phyloP scores from a whole-genome alignment of 2,797 vertebrate species.

The Pseudomugil tenellus region DNA sequence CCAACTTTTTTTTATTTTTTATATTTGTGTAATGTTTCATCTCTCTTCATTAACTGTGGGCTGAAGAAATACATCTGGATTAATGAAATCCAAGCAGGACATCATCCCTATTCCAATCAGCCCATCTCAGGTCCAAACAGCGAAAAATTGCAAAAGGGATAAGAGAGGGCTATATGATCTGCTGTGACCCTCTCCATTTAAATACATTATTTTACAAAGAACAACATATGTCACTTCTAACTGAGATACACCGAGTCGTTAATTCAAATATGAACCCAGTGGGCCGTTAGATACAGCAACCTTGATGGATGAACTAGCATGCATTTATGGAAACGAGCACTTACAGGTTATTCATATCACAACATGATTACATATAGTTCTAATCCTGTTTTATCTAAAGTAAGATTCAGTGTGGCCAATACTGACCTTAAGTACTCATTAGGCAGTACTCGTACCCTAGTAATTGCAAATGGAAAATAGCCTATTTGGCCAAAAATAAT shows the following conservation, averaged over 20 bases:
- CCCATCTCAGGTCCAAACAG: slow-evolving; percentile 45
- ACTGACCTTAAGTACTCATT: slow-evolving; percentile 68
- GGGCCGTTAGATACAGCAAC: slow-evolving; percentile 30
- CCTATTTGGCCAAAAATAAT: slow-evolving; percentile 63
- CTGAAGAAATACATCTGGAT: slow-evolving; percentile 70
- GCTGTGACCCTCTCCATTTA: slow-evolving; percentile 51
- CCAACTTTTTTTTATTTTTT: slow-evolving; percentile 14
- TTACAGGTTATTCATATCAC: slow-evolving; percentile 65
- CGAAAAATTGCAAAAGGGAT: slow-evolving; percentile 52
- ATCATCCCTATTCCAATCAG: slow-evolving; percentile 49
- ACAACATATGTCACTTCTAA: slow-evolving; percentile 36
- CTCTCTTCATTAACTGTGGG: slow-evolving; percentile 66
- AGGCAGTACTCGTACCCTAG: slow-evolving; percentile 56
- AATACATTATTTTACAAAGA: slow-evolving; percentile 51
- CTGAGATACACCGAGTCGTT: slow-evolving; percentile 38
- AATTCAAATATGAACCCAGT: slow-evolving; percentile 55
- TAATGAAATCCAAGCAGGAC: slow-evolving; percentile 49
- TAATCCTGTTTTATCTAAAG: slow-evolving; percentile 68
- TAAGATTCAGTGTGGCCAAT: slow-evolving; percentile 70
- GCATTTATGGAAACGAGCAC: slow-evolving; percentile 78
- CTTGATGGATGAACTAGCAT: slow-evolving; percentile 71
- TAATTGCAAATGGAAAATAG: slow-evolving; percentile 59
- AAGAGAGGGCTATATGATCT: slow-evolving; percentile 41
- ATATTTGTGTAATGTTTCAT: slow-evolving; percentile 61
- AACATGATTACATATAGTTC: slow-evolving; percentile 57